Base-by-base conservation (phyloP, 1,140 invertebrate genomes). In the Drosophila ercepeae region DNA sequence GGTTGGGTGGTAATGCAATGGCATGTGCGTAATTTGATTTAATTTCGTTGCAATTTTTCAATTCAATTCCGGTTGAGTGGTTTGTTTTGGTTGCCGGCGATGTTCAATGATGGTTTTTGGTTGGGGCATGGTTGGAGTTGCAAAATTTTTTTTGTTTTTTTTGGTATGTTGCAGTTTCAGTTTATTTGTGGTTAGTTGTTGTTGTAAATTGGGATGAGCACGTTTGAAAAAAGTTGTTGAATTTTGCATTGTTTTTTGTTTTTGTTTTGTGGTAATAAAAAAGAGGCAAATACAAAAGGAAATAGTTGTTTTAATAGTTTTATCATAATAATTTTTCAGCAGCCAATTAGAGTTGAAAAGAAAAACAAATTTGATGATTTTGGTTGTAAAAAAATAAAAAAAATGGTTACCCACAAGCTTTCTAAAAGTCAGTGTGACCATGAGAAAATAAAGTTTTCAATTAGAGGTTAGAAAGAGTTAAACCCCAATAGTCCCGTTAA, bases 291-390 rank as follows among this genome's bases (percentile, higher is more conserved):
- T 84, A 86, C 75, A 79, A 88, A 86, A 88, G 74, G 61, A 88
- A 88, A 88, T 88, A 88, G 77, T 82, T 88, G 82, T 88, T 88
- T 86, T 88, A 88, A 88, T 88, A 88, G 82, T 88, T 88, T 82
- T 88, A 88, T 88, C 82, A 88, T 86, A 82, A 71, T 52, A 69
- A 81, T 88, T 88, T 64, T 57, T 44, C n/a, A n/a, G n/a, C n/a
- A 55, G 83, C 83, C 83, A 81, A 82, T 75, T 88, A 69, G 16
- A 34, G 42, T 72, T 59, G 0, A 11, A 32, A 27, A 3, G 9
- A 32, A 32, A 11, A 11, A 4, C 0, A 11, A 4, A n/a, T 0
- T 32, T 3, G 2, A 32, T 32, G 27, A 29, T 8, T 8, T 29
- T 29, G 27, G 27, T 29, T 29, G 27, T 29, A 29, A 29, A 13